Conservation (phyloP, 2,888 invertebrate genomes). For the Byasa hedistus region DNA sequence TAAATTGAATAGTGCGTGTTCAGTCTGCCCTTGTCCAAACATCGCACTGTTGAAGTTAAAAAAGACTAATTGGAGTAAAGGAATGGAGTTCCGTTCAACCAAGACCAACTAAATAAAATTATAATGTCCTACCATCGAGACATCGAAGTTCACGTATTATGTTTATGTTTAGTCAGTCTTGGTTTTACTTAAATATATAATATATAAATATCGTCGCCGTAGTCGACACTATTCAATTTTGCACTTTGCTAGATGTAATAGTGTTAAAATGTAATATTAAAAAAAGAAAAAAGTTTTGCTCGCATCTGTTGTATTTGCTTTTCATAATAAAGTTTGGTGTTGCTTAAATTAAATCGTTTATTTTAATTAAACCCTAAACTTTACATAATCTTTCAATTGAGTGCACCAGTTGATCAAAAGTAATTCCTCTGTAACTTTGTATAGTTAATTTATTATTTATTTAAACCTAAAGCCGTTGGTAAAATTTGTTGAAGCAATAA, state of each 20-base stretch:
- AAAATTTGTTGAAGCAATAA: too few species aligned
- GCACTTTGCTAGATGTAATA: constrained; percentile 29
- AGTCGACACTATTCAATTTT: constrained; percentile 23
- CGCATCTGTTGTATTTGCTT: constrained; percentile 59
- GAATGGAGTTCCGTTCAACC: constrained; percentile 80
- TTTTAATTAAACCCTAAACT: constrained; percentile 23
- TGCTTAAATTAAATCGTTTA: constrained; percentile 48
- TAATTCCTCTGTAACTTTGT: too few species aligned
- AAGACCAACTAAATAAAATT: constrained; percentile 79
- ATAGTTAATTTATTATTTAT: too few species aligned
- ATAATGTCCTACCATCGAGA: constrained; percentile 56
- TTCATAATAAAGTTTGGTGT: constrained; percentile 66
- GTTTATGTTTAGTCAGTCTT: constrained; percentile 78
- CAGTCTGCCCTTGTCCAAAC: constrained; percentile 64
- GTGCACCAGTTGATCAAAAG: too few species aligned
- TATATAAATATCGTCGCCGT: constrained; percentile 28
- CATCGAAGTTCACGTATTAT: constrained; percentile 55
- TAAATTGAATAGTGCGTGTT: constrained; percentile 73
- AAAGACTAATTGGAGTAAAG: constrained; percentile 77
- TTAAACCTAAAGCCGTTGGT: too few species aligned
- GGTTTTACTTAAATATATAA: constrained; percentile 44
- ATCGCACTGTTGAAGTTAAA: constrained; percentile 79
- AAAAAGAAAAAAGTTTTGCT: constrained; percentile 44
- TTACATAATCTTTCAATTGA: too few species aligned
- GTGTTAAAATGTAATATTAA: constrained; percentile 49